Percentiles rank a stretch among this genome's conserved stretches.
Evolutionary conservation across 64 coral and sea anemone genomes (phyloP).

Genomic region (Dendronephthya gigantea): DNA sequence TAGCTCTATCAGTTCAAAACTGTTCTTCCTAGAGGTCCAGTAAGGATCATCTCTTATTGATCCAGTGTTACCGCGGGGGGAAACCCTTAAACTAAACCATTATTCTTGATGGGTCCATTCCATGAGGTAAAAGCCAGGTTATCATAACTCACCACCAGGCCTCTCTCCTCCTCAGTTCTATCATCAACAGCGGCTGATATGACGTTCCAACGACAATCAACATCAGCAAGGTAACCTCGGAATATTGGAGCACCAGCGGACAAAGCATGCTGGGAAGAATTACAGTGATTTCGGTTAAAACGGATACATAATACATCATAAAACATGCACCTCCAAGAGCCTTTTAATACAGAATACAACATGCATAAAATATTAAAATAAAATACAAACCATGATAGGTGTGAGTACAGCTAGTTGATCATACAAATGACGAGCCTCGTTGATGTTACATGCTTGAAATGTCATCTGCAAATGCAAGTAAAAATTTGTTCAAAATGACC

Average conservation of each 20-base stretch:
- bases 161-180: constrained; percentile 80
- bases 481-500: not conserved
- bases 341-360: not conserved
- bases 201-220: constrained; percentile 92
- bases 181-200: constrained; percentile 89
- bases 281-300: not conserved
- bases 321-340: too few relatives aligned
- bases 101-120: not conserved
- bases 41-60: not conserved
- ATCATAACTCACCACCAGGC: constrained; percentile 55
- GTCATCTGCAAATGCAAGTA: constrained; percentile 60
- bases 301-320: too few relatives aligned
- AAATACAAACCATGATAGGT: constrained; percentile 69
- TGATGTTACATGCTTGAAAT: constrained; percentile 92
- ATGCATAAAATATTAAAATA: not conserved
- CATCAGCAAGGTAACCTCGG: constrained; percentile 76
- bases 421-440: constrained; percentile 67
- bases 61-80: not conserved
- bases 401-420: constrained; percentile 88
- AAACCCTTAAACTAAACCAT: not conserved
- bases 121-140: not conserved
- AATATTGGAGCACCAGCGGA: constrained; percentile 81
- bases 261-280: constrained; percentile 58
- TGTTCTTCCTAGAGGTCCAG: too few relatives aligned
- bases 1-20: not conserved